Percentiles rank a stretch among this genome's conserved stretches.
These are phyloP conservation scores for Corapipo altera DNA, from an alignment of 2,113 vertebrate genomes.

Conservation along the genomic window DNA sequence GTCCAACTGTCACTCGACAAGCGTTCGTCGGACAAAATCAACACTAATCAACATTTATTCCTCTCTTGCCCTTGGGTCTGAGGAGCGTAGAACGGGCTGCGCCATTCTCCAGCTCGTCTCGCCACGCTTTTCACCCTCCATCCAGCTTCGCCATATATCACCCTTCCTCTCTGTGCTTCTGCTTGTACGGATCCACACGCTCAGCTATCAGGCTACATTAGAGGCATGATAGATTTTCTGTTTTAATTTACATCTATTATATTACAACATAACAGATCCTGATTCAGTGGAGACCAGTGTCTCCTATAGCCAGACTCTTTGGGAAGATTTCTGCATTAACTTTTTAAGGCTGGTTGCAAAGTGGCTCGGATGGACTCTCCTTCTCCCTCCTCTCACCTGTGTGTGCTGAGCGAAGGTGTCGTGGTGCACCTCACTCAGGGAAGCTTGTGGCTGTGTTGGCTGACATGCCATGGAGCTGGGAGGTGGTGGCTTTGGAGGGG, in stretches of 20 bases:
- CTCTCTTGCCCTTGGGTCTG: conserved; percentile 96
- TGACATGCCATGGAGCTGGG: background rate
- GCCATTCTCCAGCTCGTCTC: conserved; percentile 77
- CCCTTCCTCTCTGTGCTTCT: conserved; percentile 79
- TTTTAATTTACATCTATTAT: conserved; percentile 98
- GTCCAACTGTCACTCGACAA: conserved; percentile 95
- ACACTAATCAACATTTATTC: conserved; percentile 99
- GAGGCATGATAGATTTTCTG: conserved; percentile 95
- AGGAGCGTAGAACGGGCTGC: conserved; percentile 80
- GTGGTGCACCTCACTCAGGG: background rate
- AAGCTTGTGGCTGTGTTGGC: background rate
- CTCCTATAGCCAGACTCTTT: conserved; percentile 68
- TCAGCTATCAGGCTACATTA: conserved; percentile 90
- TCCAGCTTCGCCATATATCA: conserved; percentile 93
- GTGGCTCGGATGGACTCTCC: background rate
- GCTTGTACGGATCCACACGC: conserved; percentile 76
- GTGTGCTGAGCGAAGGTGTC: background rate
- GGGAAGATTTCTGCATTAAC: conserved; percentile 63
- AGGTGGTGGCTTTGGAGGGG: background rate
- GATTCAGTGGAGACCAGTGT: conserved; percentile 72
- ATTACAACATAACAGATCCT: conserved; percentile 80
- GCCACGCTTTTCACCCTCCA: conserved; percentile 96
- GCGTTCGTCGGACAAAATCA: conserved; percentile 96
- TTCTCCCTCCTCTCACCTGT: background rate
- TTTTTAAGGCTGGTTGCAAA: conserved; percentile 40